A percentile compares a stretch with the other conserved stretches of the same genome.
phyloP scores from a whole-genome alignment of 2,113 vertebrate species.

The Isichthys henryi region DNA sequence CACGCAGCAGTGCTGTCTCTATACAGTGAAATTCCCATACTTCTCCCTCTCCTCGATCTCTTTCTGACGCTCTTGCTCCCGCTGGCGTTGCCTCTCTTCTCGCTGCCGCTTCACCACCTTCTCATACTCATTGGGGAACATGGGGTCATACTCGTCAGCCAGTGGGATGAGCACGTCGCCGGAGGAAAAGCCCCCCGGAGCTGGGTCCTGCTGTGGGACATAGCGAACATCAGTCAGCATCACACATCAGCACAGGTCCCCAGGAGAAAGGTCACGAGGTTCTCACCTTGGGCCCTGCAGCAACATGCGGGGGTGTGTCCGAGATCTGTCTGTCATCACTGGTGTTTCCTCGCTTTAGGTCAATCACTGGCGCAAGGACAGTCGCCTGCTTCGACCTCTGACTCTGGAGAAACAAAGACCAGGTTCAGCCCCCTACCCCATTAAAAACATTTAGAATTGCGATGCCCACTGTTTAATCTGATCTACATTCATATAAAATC shows the following conservation, averaged over 20 bases:
- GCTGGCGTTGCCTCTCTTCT: slow-evolving; percentile 87
- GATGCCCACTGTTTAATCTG: neutral
- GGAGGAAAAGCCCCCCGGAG: slow-evolving; percentile 79
- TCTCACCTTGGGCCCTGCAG: slow-evolving; percentile 76
- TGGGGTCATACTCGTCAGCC: slow-evolving; percentile 94
- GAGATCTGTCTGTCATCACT: slow-evolving; percentile 84
- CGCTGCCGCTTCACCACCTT: slow-evolving; percentile 92
- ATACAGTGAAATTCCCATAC: slow-evolving; percentile 49
- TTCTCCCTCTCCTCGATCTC: slow-evolving; percentile 97
- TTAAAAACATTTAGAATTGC: neutral
- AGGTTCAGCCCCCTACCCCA: neutral
- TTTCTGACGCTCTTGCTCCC: slow-evolving; percentile 91
- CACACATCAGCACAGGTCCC: neutral
- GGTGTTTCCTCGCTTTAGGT: slow-evolving; percentile 81
- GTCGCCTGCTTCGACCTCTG: slow-evolving; percentile 86
- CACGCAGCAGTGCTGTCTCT: neutral
- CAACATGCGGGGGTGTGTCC: slow-evolving; percentile 84
- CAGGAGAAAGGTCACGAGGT: neutral
- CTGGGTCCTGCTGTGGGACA: slow-evolving; percentile 64
- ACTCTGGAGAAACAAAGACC: slow-evolving; percentile 56
- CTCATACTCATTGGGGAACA: slow-evolving; percentile 98
- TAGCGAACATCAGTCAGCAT: neutral
- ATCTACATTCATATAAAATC: neutral
- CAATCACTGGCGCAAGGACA: slow-evolving; percentile 91
- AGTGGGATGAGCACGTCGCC: slow-evolving; percentile 90